Evolutionary conservation across 2,797 vertebrate species (phyloP).

Genomic region (Crenichthys baileyi): DNA sequence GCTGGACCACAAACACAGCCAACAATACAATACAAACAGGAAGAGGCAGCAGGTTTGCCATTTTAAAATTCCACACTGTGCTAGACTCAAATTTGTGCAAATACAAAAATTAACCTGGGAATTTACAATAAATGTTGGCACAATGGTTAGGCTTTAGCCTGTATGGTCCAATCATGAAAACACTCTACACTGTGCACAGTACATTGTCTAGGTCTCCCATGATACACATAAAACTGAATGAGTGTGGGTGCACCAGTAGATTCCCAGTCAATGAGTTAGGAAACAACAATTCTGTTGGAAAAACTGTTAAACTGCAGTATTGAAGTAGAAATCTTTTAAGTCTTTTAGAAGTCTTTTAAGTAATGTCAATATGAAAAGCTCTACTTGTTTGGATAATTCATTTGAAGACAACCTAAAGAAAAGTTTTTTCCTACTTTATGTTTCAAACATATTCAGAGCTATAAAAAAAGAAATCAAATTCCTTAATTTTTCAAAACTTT

Average conservation of each 20-base stretch:
- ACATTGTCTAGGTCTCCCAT: background rate
- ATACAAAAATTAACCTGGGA: background rate
- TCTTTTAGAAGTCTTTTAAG: background rate
- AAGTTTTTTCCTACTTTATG: background rate
- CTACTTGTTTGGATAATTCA: background rate
- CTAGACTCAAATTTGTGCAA: background rate
- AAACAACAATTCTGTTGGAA: background rate
- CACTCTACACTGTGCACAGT: background rate
- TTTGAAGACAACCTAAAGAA: background rate
- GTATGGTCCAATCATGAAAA: background rate
- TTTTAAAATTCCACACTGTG: background rate
- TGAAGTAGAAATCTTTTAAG: background rate
- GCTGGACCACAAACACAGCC: conserved; percentile 41
- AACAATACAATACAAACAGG: conserved; percentile 20
- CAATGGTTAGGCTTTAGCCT: background rate
- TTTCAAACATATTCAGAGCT: background rate
- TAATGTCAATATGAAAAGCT: background rate
- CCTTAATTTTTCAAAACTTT: background rate
- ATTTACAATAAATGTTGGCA: background rate
- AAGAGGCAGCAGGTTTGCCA: background rate
- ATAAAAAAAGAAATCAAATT: background rate
- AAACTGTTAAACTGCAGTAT: background rate
- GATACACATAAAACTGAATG: background rate
- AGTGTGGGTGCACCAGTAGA: background rate
- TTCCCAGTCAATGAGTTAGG: background rate